phyloP scores from a whole-genome alignment of 2,797 vertebrate genomes.

The Emys orbicularis region DNA sequence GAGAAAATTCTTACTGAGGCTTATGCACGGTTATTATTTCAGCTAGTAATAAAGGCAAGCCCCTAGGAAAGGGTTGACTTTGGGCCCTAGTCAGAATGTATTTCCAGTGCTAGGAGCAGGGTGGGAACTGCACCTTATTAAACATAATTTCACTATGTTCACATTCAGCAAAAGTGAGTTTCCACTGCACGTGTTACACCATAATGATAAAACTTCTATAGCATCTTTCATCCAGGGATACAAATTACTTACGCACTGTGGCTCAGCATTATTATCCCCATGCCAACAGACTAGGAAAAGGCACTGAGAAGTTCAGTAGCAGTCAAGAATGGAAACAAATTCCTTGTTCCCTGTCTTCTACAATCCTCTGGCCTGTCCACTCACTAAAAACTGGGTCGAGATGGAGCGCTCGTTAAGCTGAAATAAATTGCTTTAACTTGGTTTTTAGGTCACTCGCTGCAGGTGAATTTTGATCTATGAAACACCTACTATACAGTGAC shows the following conservation, averaged over 20 bases:
- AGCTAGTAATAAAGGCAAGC: background rate
- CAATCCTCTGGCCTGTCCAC: background rate
- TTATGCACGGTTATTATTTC: background rate
- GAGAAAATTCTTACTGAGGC: background rate
- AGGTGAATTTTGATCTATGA: background rate
- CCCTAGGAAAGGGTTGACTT: background rate
- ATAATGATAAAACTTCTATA: accelerated
- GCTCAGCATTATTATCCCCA: background rate
- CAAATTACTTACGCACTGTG: background rate
- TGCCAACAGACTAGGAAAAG: background rate
- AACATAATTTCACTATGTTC: background rate
- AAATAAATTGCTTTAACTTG: background rate
- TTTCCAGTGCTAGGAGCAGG: background rate
- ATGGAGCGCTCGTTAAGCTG: background rate
- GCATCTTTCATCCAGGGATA: background rate
- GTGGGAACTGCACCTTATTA: background rate
- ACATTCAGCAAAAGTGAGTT: background rate
- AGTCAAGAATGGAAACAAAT: background rate
- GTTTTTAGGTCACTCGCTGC: background rate
- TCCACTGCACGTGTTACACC: accelerated
- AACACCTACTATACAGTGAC: background rate
- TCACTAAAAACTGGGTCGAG: background rate
- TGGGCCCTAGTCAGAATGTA: background rate
- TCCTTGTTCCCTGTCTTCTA: background rate
- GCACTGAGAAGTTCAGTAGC: background rate